Base-by-base conservation (phyloP, 2,797 vertebrate genomes). In the Dicrostonyx torquatus region DNA sequence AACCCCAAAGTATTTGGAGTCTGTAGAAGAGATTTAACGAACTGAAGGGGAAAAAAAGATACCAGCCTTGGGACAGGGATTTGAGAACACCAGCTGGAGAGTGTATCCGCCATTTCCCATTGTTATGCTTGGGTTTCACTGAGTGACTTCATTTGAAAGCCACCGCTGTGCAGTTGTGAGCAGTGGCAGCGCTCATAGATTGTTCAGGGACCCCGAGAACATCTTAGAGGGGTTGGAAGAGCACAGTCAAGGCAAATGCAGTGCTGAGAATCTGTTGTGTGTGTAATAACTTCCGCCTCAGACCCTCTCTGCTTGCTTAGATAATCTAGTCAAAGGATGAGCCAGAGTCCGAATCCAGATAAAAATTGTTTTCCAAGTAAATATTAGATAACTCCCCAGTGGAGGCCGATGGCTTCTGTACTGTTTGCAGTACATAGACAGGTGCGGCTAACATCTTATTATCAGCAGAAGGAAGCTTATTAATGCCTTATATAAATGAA, bases 341-440 rank as follows among this genome's bases (percentile, higher is more conserved):
- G 96, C 93, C 93, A 96, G 97, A 98, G 95, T 95, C 95, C 94
- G 88, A 96, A 95, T 97, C 96, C 89, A 98, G 97, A 98, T 97
- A 97, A 97, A 98, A 98, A 91, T 95, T 94, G 88, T 97, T 98
- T 98, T 98, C 97, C 97, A 95, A 97, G 95, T 97, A 97, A 97
- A 96, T 97, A 96, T 97, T 97, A 97, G 97, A 86, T 96, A 96
- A 97, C 91, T 95, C 96, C 94, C 80, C 92, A 95, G 95, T 95
- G 97, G 97, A 84, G 95, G 97, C 4, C 70, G 89, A 83, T 90
- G 66, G 55, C 78, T 80, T 31, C 53, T 93, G 40, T 78, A 55
- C 53, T 70, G 76, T 60, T 48, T 73, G 64, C 14, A 83, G 15
- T 20, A 48, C 29, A 29, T 66, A 26, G n/a, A 13, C 70, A 58